phyloP scores from a whole-genome alignment of 2,113 vertebrate species.

The Gopherus flavomarginatus region DNA sequence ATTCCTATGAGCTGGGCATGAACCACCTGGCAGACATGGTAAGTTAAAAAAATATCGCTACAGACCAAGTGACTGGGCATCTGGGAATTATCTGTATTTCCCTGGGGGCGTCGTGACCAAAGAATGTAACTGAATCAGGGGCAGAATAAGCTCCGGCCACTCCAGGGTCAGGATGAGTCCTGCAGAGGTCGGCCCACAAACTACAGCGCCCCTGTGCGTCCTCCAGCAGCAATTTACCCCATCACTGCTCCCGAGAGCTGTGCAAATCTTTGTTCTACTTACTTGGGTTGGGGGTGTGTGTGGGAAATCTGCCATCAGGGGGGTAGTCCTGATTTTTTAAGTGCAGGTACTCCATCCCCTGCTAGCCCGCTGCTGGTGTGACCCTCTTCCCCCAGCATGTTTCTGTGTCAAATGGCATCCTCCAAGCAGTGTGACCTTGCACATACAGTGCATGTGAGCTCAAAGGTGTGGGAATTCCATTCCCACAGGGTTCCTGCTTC shows the following conservation, averaged over 20 bases:
- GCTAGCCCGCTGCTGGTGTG: neutral
- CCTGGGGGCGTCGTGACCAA: accelerated
- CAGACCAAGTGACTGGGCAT: neutral
- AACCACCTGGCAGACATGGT: conserved; percentile 91
- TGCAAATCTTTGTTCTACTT: neutral
- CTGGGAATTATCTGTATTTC: neutral
- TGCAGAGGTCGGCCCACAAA: neutral
- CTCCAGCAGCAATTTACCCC: neutral
- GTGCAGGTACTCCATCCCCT: neutral
- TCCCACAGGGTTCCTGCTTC: too few relatives aligned
- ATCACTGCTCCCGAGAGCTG: accelerated
- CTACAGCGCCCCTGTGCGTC: neutral
- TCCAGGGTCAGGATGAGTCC: neutral
- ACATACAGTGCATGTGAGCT: neutral
- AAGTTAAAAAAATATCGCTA: neutral
- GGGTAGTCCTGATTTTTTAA: neutral
- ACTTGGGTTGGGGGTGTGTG: neutral
- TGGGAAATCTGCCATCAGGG: neutral
- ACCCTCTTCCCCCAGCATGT: neutral
- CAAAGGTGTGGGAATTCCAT: neutral
- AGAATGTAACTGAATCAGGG: accelerated
- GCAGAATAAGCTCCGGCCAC: accelerated
- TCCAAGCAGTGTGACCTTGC: neutral
- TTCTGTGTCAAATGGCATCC: neutral
- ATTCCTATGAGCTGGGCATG: conserved; percentile 83